Evolutionary conservation across 1,140 invertebrate genomes (phyloP), one percentile per base, ranked within the genome.

Genomic region (Drosophila grimshawi): DNA sequence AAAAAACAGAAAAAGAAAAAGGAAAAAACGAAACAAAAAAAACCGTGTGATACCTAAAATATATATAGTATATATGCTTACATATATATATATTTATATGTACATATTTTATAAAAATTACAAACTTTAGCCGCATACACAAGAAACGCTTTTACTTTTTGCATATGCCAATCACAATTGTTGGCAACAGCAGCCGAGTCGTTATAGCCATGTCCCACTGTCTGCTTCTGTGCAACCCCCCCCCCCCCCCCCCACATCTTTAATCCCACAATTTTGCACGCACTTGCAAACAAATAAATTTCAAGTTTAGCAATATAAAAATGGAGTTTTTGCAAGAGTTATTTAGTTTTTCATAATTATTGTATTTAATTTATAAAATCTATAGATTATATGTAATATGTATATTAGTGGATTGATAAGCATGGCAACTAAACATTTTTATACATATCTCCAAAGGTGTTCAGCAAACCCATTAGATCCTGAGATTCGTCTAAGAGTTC

Each of bases 31-130:
- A 71, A 80, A 61, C 65, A 59, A 56, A 46, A 39, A 29, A 64
- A 88, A 82, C 73, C 83, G 83, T 88, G 83, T 88, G 83, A 88
- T 88, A 88, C 69, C 70, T 89, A 71, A 70, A 59, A 62, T 61
- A 63, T 76, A 86, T 86, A 88, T 76, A 73, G 65, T 82, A 79
- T 61, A 81, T 78, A 86, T 81, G 63, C 71, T 71, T 78, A 80
- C 71, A 82, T 81, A 81, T 30, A 62, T 51, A 35, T 48, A 48
- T 46, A 60, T n/a, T 43, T 59, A 43, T 43, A 59, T 70, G 63
- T 70, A 70, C 37, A 63, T 30, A 63, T 63, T 70, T 70, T 53
- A 41, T 63, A 82, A 82, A 71, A 43, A 85, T 69, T 67, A 73
- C 77, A 77, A 86, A 80, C 73, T 77, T 80, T 77, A 80, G 66